Percentiles rank a stretch among this genome's conserved stretches.
Evolutionary conservation across 1,140 invertebrate genomes (phyloP).

Genomic region (Whitmania pigra): DNA sequence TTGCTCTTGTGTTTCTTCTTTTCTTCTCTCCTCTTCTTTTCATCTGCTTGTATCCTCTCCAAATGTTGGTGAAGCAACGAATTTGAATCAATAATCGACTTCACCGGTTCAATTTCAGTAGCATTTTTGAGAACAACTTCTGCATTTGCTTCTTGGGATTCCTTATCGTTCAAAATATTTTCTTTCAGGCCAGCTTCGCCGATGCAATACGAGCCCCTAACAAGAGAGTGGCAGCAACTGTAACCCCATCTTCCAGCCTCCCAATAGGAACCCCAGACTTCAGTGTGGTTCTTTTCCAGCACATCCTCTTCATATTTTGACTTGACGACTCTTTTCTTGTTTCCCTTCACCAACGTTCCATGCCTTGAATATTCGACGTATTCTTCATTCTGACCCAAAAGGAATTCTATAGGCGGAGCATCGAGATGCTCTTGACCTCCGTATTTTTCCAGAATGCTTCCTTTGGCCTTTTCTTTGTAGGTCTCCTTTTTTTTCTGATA

Average conservation of each 20-base stretch:
- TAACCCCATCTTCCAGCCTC: slow-evolving; percentile 82
- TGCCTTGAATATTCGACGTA: slow-evolving; percentile 90
- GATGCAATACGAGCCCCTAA: slow-evolving; percentile 65
- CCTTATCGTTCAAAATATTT: no score
- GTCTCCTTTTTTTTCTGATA: slow-evolving; percentile 78
- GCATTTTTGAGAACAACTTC: background rate
- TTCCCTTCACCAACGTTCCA: slow-evolving; percentile 70
- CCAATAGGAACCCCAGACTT: slow-evolving; percentile 93
- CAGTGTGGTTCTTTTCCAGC: slow-evolving; percentile 75
- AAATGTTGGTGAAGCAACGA: slow-evolving; percentile 29
- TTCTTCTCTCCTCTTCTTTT: slow-evolving; percentile 57
- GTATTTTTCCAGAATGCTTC: slow-evolving; percentile 69
- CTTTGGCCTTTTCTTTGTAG: slow-evolving; percentile 61
- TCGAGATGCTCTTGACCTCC: slow-evolving; percentile 83
- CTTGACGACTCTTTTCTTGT: slow-evolving; percentile 69
- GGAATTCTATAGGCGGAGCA: slow-evolving; percentile 65
- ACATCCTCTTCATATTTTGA: slow-evolving; percentile 93
- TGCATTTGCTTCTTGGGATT: no score
- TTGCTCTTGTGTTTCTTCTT: slow-evolving; percentile 43
- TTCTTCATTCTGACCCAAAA: slow-evolving; percentile 83
- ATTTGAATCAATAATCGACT: no score
- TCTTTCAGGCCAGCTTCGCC: slow-evolving; percentile 42
- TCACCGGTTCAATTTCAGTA: no score
- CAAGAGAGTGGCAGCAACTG: slow-evolving; percentile 82
- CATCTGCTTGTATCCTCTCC: slow-evolving; percentile 45